phyloP scores from a whole-genome alignment of 1,140 invertebrate species.

The Platyscapa corneri region DNA sequence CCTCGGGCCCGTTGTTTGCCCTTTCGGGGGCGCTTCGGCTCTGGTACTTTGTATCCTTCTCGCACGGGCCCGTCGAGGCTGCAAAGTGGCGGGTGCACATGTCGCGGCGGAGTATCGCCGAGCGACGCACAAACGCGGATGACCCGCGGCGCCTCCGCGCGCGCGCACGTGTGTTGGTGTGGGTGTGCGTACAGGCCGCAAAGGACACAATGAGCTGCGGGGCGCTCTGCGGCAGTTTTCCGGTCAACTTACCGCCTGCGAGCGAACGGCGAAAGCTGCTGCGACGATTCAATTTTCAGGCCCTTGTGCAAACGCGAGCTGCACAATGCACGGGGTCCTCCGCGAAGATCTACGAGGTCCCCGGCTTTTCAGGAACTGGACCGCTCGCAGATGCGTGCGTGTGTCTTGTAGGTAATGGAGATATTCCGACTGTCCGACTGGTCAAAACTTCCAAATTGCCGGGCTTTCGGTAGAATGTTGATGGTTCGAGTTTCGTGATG shows the following conservation, averaged over 20 bases:
- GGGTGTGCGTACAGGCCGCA: background rate
- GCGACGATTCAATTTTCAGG: constrained; percentile 48
- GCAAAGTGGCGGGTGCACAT: background rate
- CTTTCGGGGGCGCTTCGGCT: background rate
- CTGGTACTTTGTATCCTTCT: too few relatives aligned
- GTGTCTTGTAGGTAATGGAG: background rate
- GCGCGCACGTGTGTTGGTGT: too few relatives aligned
- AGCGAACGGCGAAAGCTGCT: background rate
- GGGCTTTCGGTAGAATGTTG: background rate
- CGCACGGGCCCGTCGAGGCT: background rate
- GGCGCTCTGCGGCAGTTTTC: constrained; percentile 38
- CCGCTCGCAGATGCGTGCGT: background rate
- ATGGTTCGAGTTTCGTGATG: constrained; percentile 1
- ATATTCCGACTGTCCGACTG: background rate
- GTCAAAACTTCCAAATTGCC: constrained; percentile 52
- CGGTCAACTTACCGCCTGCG: constrained; percentile 32
- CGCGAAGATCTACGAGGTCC: background rate
- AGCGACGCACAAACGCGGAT: background rate
- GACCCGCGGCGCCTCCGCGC: background rate
- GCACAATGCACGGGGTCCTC: background rate
- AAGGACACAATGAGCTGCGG: background rate
- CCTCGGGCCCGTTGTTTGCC: background rate
- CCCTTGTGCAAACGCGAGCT: background rate
- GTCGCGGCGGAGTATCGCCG: background rate
- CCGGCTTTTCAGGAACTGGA: background rate